A percentile compares a stretch with the other conserved stretches of the same genome.
Evolutionary conservation across 2,797 vertebrate genomes (phyloP).

Genomic region (Coranthus polyacanthus): DNA sequence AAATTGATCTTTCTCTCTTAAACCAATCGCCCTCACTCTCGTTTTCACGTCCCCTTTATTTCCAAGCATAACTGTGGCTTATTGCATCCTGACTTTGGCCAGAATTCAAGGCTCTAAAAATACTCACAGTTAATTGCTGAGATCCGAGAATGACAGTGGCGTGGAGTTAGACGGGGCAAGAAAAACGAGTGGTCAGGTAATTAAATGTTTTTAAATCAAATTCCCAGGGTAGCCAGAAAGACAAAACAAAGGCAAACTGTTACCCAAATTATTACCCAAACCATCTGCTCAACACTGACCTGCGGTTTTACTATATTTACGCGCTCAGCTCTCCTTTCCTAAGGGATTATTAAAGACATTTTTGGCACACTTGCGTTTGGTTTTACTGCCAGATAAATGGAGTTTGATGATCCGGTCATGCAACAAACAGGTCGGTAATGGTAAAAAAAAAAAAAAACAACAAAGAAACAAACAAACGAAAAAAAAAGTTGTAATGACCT

Average conservation of each 20-base stretch:
- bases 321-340: neutral
- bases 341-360: neutral
- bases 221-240: neutral
- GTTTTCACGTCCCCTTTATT: neutral
- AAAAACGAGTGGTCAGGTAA: neutral
- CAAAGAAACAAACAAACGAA: too few species aligned
- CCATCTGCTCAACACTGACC: neutral
- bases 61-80: neutral
- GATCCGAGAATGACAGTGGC: neutral
- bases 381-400: neutral
- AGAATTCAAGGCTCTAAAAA: neutral
- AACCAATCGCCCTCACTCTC: neutral
- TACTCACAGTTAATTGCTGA: neutral
- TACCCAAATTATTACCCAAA: too few species aligned
- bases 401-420: too few species aligned
- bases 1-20: constrained; percentile 16
- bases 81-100: neutral
- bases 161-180: neutral
- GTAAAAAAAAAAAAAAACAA: too few species aligned
- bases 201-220: neutral
- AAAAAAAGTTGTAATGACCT: too few species aligned
- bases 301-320: neutral
- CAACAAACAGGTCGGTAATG: neutral
- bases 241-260: neutral
- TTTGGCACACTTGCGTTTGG: constrained; percentile 2